Base-by-base conservation (phyloP, 1,140 invertebrate genomes). In the Ptiloglossa arizonensis region DNA sequence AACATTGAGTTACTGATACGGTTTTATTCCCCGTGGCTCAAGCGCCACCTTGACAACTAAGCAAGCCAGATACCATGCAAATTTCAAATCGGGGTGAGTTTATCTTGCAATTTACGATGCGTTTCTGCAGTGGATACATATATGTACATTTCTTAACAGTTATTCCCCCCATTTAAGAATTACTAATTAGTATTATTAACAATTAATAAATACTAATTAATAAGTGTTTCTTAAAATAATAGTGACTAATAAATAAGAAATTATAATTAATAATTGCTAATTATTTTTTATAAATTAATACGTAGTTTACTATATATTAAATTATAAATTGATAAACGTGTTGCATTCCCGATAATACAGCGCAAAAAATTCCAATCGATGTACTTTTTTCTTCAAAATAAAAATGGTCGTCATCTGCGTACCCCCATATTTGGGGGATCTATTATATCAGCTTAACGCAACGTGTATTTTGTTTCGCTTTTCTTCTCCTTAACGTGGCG, bases 381-480 rank as follows among this genome's bases (percentile, higher is more conserved):
- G 1, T 11, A n/a, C 1, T 13, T 29, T 59, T 6, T 5, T 3
- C 0, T 11, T 11, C 3, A 32, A 24, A 22, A 62, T 50, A 52
- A 41, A 69, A 11, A 60, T 24, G 66, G 9, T 38, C 22, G 54
- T 19, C 9, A 5, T 54, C 1, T 5, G 52, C 8, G 19, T 46
- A 41, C n/a, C 24, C 5, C 4, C n/a, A 60, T 46, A 5, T 5
- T 5, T 15, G 35, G 5, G 11, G 57, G 29, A 8, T 6, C 50
- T 24, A 24, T n/a, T n/a, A n/a, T n/a, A n/a, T n/a, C 17, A 35
- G 22, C 56, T 44, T 2, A 70, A 44, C 56, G 29, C 29, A 6
- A 52, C 27, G 11, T 52, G 46, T 77, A 60, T 71, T 62, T 27
- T 63, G 38, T 56, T 77, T 63, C 67, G 46, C 8, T 48, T 71